These are phyloP conservation scores for Nomia melanderi DNA, from an alignment of 1,140 invertebrate genomes.

Conservation along the genomic window DNA sequence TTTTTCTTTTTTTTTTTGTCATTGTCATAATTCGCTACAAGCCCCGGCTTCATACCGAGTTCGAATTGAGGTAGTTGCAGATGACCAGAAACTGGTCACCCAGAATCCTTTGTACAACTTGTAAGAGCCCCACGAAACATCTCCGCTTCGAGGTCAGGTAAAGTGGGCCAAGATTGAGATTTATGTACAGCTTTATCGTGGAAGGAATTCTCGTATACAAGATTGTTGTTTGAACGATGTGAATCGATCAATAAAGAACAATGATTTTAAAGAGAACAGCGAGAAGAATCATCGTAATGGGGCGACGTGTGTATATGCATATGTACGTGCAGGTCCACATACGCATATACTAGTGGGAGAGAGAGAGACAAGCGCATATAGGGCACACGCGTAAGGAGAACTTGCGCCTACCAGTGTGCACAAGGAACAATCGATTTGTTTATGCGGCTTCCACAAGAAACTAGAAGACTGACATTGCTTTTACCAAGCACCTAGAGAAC, in stretches of 20 bases:
- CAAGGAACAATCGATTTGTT: slow-evolving; percentile 29
- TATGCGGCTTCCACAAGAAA: slow-evolving; percentile 56
- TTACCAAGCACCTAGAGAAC: slow-evolving; percentile 82
- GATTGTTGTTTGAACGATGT: slow-evolving; percentile 19
- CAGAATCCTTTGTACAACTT: slow-evolving; percentile 48
- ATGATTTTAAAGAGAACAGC: slow-evolving; percentile 40
- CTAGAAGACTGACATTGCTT: slow-evolving; percentile 43
- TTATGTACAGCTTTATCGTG: slow-evolving; percentile 51
- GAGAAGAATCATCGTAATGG: slow-evolving; percentile 45
- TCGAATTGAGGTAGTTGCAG: slow-evolving; percentile 55
- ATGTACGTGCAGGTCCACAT: slow-evolving; percentile 36
- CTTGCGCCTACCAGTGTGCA: slow-evolving; percentile 27
- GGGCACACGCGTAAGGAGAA: slow-evolving; percentile 35
- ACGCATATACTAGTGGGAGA: slow-evolving; percentile 57
- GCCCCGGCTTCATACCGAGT: slow-evolving; percentile 47
- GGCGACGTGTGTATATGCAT: slow-evolving; percentile 56
- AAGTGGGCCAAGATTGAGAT: slow-evolving; percentile 21
- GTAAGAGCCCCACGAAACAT: slow-evolving; percentile 24
- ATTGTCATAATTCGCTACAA: slow-evolving; percentile 23
- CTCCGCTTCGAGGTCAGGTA: slow-evolving; percentile 33
- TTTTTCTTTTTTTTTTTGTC: neutral
- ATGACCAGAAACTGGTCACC: slow-evolving; percentile 46
- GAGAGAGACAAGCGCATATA: slow-evolving; percentile 64
- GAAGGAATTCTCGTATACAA: slow-evolving; percentile 41
- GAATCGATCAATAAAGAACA: slow-evolving; percentile 37